These are phyloP conservation scores for Pteropus alecto DNA, from an alignment of 2,113 vertebrate genomes.

Conservation along the genomic window DNA sequence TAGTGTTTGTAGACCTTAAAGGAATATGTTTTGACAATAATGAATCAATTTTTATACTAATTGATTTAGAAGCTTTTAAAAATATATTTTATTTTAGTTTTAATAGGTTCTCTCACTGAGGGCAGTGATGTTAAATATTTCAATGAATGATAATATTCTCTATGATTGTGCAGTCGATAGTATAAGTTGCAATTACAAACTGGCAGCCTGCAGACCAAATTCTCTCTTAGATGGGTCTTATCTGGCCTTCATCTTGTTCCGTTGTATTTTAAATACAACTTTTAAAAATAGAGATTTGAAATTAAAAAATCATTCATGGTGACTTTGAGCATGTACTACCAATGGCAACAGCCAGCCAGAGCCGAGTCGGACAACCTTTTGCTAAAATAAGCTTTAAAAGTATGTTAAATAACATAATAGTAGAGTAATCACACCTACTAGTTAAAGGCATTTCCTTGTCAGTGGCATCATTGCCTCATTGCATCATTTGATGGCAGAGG, in stretches of 20 bases:
- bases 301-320: not conserved
- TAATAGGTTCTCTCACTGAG: not conserved
- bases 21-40: not conserved
- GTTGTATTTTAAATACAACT: not conserved
- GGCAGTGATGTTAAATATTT: not conserved
- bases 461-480: not conserved
- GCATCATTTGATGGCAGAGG: not conserved
- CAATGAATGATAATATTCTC: not conserved
- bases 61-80: not conserved
- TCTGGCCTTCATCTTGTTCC: not conserved
- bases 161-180: not conserved
- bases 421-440: not conserved
- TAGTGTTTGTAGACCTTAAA: not conserved
- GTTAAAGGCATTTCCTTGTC: not conserved
- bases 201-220: not conserved
- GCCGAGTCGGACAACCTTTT: not conserved
- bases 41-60: not conserved
- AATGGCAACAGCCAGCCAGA: not conserved
- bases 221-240: not conserved
- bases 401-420: not conserved
- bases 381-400: not conserved
- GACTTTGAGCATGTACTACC: not conserved
- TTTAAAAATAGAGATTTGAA: not conserved
- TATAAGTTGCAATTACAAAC: not conserved
- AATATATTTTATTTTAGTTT: not conserved